Conservation (phyloP, 1,140 invertebrate genomes). For the Bombyx mandarina region DNA sequence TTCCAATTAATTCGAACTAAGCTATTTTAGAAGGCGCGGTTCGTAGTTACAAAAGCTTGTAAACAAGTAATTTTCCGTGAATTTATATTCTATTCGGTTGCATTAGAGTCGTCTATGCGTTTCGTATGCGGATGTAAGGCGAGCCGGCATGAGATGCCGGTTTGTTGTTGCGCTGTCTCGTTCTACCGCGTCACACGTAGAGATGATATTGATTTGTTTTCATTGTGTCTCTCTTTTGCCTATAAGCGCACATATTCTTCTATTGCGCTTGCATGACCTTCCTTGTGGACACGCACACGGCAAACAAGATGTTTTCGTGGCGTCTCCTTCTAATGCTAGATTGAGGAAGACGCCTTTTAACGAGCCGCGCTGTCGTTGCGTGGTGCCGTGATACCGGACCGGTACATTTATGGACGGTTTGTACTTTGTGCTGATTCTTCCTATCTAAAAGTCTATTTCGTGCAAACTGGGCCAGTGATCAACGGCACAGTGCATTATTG, state of each 20-base stretch:
- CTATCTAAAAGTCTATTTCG: constrained; percentile 7
- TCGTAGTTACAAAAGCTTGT: too few relatives aligned
- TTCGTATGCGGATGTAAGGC: constrained; percentile 21
- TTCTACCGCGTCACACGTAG: constrained; percentile 42
- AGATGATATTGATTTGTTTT: constrained; percentile 72
- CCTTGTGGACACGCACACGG: constrained; percentile 44
- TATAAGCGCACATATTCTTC: constrained; percentile 29
- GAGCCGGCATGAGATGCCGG: constrained; percentile 50
- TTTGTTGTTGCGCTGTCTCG: constrained; percentile 63
- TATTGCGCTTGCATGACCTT: constrained; percentile 56
- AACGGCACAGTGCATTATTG: not conserved
- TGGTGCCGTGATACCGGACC: constrained; percentile 9
- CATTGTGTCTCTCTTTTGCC: constrained; percentile 60
- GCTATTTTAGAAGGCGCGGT: too few relatives aligned
- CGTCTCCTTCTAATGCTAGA: constrained; percentile 56
- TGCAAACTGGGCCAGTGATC: constrained; percentile 7
- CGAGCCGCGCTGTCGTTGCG: constrained; percentile 24
- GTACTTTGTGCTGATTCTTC: constrained; percentile 10
- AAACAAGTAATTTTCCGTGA: too few relatives aligned
- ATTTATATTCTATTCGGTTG: constrained; percentile 17
- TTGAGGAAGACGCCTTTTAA: constrained; percentile 33
- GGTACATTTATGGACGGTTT: constrained; percentile 15
- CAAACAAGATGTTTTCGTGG: constrained; percentile 66
- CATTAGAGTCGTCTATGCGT: constrained; percentile 32
- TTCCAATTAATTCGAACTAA: too few relatives aligned